A percentile compares a stretch with the other conserved stretches of the same genome.
phyloP scores from a whole-genome alignment of 1,140 invertebrate genomes.

The Leptinotarsa lineolata region DNA sequence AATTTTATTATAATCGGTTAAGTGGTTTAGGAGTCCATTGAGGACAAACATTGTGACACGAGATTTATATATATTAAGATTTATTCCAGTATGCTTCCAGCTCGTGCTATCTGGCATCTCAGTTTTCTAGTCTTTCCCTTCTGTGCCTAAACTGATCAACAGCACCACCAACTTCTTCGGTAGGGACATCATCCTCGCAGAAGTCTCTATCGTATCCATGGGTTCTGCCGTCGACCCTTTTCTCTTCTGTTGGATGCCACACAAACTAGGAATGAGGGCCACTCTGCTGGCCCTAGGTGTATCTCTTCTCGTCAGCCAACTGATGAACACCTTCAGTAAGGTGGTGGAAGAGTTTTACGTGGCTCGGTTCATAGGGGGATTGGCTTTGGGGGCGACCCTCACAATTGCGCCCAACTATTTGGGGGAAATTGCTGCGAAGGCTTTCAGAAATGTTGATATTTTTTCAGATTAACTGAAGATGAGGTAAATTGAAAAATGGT shows the following conservation, averaged over 20 bases:
- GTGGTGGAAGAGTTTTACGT: slow-evolving; percentile 49
- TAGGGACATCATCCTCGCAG: slow-evolving; percentile 17
- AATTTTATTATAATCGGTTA: too few species aligned
- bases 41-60: too few species aligned
- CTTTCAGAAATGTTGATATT: slow-evolving; percentile 56
- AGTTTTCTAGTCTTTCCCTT: slow-evolving; percentile 46
- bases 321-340: slow-evolving; percentile 48
- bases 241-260: slow-evolving; percentile 51
- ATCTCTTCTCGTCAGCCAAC: slow-evolving; percentile 61
- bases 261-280: slow-evolving; percentile 57
- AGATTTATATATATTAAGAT: too few species aligned
- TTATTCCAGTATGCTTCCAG: slow-evolving; percentile 40
- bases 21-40: too few species aligned
- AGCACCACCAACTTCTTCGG: slow-evolving; percentile 47
- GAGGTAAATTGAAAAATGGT: too few species aligned
- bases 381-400: slow-evolving; percentile 61
- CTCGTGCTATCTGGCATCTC: slow-evolving; percentile 38
- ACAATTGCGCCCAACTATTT: slow-evolving; percentile 60
- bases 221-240: slow-evolving; percentile 66
- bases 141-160: slow-evolving; percentile 37
- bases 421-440: slow-evolving; percentile 56
- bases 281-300: slow-evolving; percentile 58
- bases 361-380: slow-evolving; percentile 61
- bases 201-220: slow-evolving; percentile 66
- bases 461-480: too few species aligned